These are phyloP conservation scores for Melieria crassipennis DNA, from an alignment of 2,888 invertebrate species.

Conservation along the genomic window DNA sequence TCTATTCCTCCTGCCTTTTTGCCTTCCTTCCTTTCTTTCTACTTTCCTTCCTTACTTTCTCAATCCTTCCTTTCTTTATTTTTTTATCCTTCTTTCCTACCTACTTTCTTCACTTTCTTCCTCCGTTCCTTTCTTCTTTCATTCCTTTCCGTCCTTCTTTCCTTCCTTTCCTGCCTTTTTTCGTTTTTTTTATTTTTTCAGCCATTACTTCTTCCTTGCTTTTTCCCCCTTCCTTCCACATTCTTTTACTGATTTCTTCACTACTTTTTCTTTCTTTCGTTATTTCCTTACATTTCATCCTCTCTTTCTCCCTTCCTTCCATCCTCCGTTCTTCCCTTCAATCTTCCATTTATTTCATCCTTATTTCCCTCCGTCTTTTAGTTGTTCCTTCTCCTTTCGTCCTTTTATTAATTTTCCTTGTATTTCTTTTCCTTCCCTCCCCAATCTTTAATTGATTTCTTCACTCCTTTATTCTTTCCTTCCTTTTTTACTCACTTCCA, in stretches of 20 bases:
- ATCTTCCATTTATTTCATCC: neutral
- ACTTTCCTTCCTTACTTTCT: neutral
- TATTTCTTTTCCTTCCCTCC: too few relatives aligned
- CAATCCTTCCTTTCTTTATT: neutral
- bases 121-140: neutral
- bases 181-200: neutral
- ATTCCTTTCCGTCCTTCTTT: neutral
- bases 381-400: neutral
- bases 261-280: neutral
- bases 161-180: neutral
- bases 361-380: neutral
- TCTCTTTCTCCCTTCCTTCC: neutral
- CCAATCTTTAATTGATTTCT: too few relatives aligned
- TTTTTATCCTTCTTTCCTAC: neutral
- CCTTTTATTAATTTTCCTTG: neutral
- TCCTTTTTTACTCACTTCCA: too few relatives aligned
- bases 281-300: neutral
- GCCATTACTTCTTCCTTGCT: neutral
- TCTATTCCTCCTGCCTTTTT: neutral
- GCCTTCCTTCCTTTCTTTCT: neutral
- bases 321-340: neutral
- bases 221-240: neutral
- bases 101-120: neutral
- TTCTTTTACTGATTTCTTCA: neutral
- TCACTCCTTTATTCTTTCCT: too few relatives aligned